Conservation (phyloP, 2,888 invertebrate genomes). For the Epiblema foenella region DNA sequence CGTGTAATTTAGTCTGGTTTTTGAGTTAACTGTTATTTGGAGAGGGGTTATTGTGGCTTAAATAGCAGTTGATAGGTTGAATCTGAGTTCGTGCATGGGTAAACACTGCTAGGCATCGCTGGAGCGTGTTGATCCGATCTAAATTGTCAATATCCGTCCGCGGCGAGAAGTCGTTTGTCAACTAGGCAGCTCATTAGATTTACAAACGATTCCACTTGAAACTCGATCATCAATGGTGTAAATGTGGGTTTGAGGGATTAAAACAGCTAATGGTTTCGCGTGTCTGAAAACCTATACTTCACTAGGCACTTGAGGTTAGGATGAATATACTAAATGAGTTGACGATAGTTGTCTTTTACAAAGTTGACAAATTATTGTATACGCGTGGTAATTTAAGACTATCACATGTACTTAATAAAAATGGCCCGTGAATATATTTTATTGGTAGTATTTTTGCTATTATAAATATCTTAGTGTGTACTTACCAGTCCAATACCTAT, state of each 20-base stretch:
- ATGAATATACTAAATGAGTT: neutral
- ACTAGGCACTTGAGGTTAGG: neutral
- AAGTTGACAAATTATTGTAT: neutral
- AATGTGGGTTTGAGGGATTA: neutral
- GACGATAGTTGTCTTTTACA: neutral
- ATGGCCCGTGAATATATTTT: neutral
- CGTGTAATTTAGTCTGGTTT: conserved; percentile 33
- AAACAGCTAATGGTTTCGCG: neutral
- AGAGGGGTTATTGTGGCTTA: conserved; percentile 7
- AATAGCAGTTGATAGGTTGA: neutral
- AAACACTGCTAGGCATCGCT: conserved; percentile 38
- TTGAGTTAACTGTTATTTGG: conserved; percentile 35
- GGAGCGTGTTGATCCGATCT: conserved; percentile 54
- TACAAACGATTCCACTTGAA: conserved; percentile 25
- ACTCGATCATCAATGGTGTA: neutral
- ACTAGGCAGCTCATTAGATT: conserved; percentile 19
- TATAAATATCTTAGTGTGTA: too few relatives aligned
- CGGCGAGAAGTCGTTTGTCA: conserved; percentile 21
- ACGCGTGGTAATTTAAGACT: neutral
- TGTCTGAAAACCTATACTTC: neutral
- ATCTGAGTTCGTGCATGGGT: conserved; percentile 1
- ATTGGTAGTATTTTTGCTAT: neutral
- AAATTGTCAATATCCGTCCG: conserved; percentile 62
- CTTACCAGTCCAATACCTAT: too few relatives aligned
- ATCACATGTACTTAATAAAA: neutral